Evolutionary conservation across 2,797 vertebrate species (phyloP), one percentile per base, ranked within the genome.

Genomic region (Ciconia nigra): DNA sequence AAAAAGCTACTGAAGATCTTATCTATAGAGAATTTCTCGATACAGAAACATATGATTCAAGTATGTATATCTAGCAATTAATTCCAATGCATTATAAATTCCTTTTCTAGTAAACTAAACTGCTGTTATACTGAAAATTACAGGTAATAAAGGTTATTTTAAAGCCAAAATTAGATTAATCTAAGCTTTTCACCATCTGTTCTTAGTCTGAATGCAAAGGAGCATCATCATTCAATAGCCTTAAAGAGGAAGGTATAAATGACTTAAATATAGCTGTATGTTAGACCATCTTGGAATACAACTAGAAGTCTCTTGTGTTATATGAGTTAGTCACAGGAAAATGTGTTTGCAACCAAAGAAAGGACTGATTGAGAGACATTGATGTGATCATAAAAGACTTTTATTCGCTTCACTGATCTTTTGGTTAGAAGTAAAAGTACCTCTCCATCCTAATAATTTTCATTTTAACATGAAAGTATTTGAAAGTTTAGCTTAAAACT

Each of bases 121-220:
- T 95, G 89, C 55, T 95, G 49, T 91, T 96, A 77, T 55, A 83
- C 59, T 81, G 87, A 85, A 94, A 44, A 96, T 90, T 93, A 74
- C 39, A 71, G 83, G 57, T 77, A 90, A 59, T 94, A 90, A 59
- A 87, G 63, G 74, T 96, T 71, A 96, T 96, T 97, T 95, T 93
- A 97, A 97, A 97, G 72, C 9, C 42, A 55, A 81, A 92, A 94
- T 92, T 96, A 95, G 66, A 91, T 97, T 96, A 97, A 95, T 91
- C 49, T 82, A 89, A 96, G 49, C 15, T 80, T 96, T 96, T 96
- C 31, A 44, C 58, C 37, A 52, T 97, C 84, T 97, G 89, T 93
- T 98, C 41, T 91, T 94, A 87, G 33, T 41, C 18, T 85, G 89
- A 97, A 96, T 90, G 39, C 58, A 93, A 93, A 97, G 58, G 31